Conservation (phyloP, 1,140 invertebrate species). For the Dreissena polymorpha region DNA sequence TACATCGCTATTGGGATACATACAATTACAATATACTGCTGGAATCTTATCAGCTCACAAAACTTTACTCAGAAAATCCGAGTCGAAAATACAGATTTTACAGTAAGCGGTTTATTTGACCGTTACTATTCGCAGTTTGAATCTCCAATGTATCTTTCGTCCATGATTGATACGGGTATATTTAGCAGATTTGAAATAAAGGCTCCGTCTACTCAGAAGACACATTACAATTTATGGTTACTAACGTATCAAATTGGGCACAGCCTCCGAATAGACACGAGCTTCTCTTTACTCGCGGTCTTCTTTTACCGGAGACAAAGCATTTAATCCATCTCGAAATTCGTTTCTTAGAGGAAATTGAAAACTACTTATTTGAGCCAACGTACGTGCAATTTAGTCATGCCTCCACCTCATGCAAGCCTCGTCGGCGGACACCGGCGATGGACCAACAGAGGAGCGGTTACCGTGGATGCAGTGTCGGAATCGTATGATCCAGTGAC, state of each 20-base stretch:
- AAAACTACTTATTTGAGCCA: slow-evolving; percentile 44
- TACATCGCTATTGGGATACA: slow-evolving; percentile 41
- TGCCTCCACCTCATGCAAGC: slow-evolving; percentile 37
- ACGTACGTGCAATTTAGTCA: slow-evolving; percentile 33
- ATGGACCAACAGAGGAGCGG: not conserved
- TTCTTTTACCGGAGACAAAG: not conserved
- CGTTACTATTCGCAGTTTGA: slow-evolving; percentile 28
- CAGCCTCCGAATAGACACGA: slow-evolving; percentile 17
- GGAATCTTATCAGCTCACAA: slow-evolving; percentile 33
- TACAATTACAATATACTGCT: slow-evolving; percentile 27
- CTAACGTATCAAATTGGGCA: not conserved
- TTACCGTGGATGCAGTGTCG: slow-evolving; percentile 23
- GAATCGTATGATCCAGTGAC: slow-evolving; percentile 33
- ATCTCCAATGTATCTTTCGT: slow-evolving; percentile 33
- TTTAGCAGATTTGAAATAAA: slow-evolving; percentile 35
- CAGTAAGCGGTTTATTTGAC: slow-evolving; percentile 41
- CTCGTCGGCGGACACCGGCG: slow-evolving; percentile 36
- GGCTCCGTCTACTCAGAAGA: slow-evolving; percentile 11
- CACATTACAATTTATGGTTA: slow-evolving; percentile 18
- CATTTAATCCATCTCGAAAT: slow-evolving; percentile 3
- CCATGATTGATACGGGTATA: slow-evolving; percentile 41
- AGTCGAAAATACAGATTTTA: slow-evolving; percentile 37
- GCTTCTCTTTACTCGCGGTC: slow-evolving; percentile 30
- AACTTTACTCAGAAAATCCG: slow-evolving; percentile 7
- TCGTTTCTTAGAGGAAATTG: slow-evolving; percentile 31